Evolutionary conservation across 2,888 invertebrate genomes (phyloP).

Genomic region (Venusia cambrica): DNA sequence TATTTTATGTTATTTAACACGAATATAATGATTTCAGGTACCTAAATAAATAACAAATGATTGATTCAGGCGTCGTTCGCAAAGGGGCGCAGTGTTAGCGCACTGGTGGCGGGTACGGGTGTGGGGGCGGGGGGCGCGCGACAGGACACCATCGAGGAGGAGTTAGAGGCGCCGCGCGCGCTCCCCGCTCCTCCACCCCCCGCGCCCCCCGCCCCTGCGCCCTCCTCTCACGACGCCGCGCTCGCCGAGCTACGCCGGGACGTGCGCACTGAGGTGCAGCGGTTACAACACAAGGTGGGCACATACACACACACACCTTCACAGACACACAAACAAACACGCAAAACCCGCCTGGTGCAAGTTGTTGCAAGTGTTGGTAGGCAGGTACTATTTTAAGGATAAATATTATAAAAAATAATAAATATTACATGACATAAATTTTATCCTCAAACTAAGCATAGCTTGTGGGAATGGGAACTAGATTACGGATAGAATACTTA

Average conservation of each 20-base stretch:
- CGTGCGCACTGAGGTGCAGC: constrained; percentile 65
- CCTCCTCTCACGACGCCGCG: constrained; percentile 74
- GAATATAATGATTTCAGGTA: neutral
- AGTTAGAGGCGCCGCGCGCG: constrained; percentile 75
- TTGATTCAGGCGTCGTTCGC: constrained; percentile 61
- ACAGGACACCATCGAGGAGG: constrained; percentile 91
- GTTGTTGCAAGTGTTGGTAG: too few relatives aligned
- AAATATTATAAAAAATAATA: too few relatives aligned
- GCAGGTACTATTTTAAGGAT: too few relatives aligned
- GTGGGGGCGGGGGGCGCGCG: constrained; percentile 70
- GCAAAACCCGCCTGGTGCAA: too few relatives aligned
- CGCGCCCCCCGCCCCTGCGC: constrained; percentile 39
- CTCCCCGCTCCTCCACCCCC: constrained; percentile 36
- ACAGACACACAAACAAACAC: too few relatives aligned
- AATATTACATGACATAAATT: too few relatives aligned
- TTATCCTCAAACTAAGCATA: too few relatives aligned
- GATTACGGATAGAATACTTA: too few relatives aligned
- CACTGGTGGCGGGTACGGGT: constrained; percentile 67
- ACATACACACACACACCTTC: too few relatives aligned
- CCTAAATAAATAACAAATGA: too few relatives aligned
- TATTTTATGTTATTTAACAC: neutral
- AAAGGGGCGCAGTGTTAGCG: constrained; percentile 57
- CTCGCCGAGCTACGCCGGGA: constrained; percentile 72
- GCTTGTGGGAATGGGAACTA: too few relatives aligned
- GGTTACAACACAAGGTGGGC: constrained; percentile 69